Base-by-base conservation (phyloP, 2,797 vertebrate genomes). In the Argyrosomus regius region DNA sequence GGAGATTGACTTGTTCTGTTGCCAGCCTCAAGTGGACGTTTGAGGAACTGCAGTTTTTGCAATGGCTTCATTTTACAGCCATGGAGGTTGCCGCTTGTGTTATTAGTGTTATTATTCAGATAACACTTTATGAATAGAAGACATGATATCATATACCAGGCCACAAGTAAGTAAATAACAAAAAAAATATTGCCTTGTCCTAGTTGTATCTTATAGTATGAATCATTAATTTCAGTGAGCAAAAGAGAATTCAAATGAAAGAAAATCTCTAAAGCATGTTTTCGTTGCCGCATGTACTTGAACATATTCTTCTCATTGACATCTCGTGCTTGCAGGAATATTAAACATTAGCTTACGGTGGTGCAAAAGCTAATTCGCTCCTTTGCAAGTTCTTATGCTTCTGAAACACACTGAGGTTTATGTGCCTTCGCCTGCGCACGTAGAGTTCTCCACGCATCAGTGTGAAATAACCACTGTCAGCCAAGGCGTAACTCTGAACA, bases 401-500 rank as follows among this genome's bases (percentile, higher is more conserved):
- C 12, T 60, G 9, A 50, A 67, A n/a, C 78, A 52, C 58, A 50
- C 18, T 8, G 58, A 62, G 48, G 45, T 13, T 67, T 61, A 22
- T 74, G 49, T 61, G 56, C 1, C 4, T 72, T 59, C 71, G 52
- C 50, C 12, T 1, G 11, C 45, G 13, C 78, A 57, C 9, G 45
- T 12, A 73, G 73, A 71, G 80, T 75, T 84, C 88, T 89, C 78
- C 63, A 24, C 87, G 16, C 78, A 50, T 57, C 45, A 3, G 86
- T 88, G 92, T 88, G 89, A 94, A 91, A 89, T 88, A 72, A 88
- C 78, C 20, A 53, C 66, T 62, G 83, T 90, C 88, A 74, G 74
- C 59, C 31, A 31, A 77, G 78, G 79, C 68, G 59, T 9, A 67
- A 66, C 73, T 60, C 60, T 35, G 59, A 72, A 68, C 77, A 31